A percentile compares a stretch with the other conserved stretches of the same genome.
These are phyloP conservation scores for Halichondria panicea DNA, from an alignment of 37 sponge, comb jelly and placozoan species.

Conservation along the genomic window DNA sequence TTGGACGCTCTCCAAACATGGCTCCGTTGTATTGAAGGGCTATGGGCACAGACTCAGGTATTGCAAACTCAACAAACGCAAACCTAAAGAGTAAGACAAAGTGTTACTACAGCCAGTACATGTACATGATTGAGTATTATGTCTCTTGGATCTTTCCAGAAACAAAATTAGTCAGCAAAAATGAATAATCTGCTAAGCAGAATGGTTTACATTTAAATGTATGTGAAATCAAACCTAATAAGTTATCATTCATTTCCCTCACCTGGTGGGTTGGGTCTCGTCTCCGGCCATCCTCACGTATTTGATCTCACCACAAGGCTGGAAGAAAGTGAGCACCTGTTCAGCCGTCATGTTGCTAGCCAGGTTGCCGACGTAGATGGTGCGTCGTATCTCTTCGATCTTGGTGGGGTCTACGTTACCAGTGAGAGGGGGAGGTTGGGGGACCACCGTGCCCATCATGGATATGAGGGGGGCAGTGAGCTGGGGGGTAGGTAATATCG, in stretches of 20 bases:
- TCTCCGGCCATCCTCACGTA: constrained; percentile 96
- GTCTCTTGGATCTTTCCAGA: no score
- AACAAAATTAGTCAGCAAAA: no score
- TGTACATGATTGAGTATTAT: no score
- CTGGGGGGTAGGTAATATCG: no score
- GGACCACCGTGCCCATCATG: constrained; percentile 64
- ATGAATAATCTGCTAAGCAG: no score
- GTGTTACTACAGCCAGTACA: no score
- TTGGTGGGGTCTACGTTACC: constrained; percentile 89
- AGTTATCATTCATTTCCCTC: no score
- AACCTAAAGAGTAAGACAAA: constrained; percentile 66
- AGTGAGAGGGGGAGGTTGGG: constrained; percentile 72
- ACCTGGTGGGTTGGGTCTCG: constrained; percentile 97
- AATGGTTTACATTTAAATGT: no score
- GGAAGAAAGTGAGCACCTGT: constrained; percentile 91
- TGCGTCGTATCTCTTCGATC: constrained; percentile 90
- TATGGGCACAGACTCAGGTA: constrained; percentile 75
- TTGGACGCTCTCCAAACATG: constrained; percentile 85
- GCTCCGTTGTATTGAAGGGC: constrained; percentile 93
- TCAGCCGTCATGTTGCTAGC: constrained; percentile 89
- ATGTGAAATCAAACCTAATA: no score
- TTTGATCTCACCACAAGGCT: constrained; percentile 94
- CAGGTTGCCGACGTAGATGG: constrained; percentile 92
- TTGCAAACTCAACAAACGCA: constrained; percentile 97
- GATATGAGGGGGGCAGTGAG: constrained; percentile 64